These are phyloP conservation scores for Menura novaehollandiae DNA, from an alignment of 2,113 vertebrate genomes.

Conservation along the genomic window DNA sequence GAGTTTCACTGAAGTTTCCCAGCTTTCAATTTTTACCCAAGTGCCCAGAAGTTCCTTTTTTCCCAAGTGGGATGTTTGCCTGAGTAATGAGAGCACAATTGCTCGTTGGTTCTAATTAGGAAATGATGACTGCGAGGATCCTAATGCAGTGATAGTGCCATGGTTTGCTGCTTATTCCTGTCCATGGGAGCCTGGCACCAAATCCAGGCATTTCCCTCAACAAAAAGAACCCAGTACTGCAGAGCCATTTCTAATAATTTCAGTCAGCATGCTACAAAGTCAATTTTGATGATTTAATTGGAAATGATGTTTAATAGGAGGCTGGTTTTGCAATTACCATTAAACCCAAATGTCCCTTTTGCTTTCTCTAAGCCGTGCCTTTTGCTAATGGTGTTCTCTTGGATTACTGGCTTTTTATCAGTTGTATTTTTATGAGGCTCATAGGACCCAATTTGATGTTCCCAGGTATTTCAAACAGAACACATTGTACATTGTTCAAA, in stretches of 20 bases:
- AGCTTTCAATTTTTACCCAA: background rate
- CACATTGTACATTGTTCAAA: background rate
- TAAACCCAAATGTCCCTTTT: background rate
- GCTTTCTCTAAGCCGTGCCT: background rate
- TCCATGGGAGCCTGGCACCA: background rate
- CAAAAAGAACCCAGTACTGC: background rate
- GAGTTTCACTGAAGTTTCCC: background rate
- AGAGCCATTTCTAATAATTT: background rate
- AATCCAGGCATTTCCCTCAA: background rate
- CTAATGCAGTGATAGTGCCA: background rate
- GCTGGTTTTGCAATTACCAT: background rate
- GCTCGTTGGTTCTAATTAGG: background rate
- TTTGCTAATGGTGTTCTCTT: background rate
- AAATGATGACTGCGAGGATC: background rate
- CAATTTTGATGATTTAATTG: background rate
- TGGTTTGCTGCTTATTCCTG: background rate
- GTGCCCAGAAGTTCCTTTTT: background rate
- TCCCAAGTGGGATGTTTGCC: background rate
- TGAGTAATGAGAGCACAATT: background rate
- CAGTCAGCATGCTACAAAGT: background rate
- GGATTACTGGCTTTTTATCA: background rate
- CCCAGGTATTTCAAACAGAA: conserved; percentile 29
- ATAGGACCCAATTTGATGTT: conserved; percentile 1
- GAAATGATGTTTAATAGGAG: background rate
- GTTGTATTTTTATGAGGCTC: background rate